Evolutionary conservation across 2,113 vertebrate species (phyloP).

Genomic region (Misgurnus mizolepis): DNA sequence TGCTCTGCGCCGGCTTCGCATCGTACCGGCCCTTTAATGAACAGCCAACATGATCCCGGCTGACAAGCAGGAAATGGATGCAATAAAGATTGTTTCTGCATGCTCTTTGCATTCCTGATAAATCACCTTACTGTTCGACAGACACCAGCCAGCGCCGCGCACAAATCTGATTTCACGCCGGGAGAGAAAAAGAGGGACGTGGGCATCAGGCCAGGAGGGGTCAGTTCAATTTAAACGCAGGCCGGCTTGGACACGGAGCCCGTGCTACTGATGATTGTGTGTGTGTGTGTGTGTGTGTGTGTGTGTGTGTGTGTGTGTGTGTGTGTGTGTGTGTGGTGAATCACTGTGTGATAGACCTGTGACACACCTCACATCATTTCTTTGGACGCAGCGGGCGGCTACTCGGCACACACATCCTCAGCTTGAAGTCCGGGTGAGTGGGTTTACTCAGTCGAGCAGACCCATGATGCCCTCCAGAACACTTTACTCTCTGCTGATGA

Average conservation of each 20-base stretch:
- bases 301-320: constrained; percentile 52
- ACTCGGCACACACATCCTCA: not conserved
- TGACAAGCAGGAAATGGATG: constrained; percentile 99
- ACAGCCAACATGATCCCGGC: constrained; percentile 99
- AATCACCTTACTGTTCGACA: constrained; percentile 99
- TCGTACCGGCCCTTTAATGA: constrained; percentile 96
- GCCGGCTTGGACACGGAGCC: constrained; percentile 8
- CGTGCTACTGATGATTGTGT: constrained; percentile 20
- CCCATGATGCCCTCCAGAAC: not conserved
- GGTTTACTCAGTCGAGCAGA: constrained; percentile 26
- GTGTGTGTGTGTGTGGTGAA: constrained; percentile 47
- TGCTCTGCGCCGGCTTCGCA: constrained; percentile 67
- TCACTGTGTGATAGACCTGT: constrained; percentile 49
- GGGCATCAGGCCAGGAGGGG: constrained; percentile 18
- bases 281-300: constrained; percentile 45
- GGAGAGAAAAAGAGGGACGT: constrained; percentile 60
- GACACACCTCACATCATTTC: constrained; percentile 25
- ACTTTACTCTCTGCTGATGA: constrained; percentile 3
- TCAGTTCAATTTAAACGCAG: constrained; percentile 67
- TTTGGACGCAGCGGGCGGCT: constrained; percentile 8
- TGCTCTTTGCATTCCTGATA: constrained; percentile 99
- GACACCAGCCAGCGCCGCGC: constrained; percentile 95
- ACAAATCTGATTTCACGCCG: constrained; percentile 98
- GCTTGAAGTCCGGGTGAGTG: constrained; percentile 7
- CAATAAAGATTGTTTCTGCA: constrained; percentile 99